Base-by-base conservation (phyloP, 2,113 vertebrate species). In the Hemiscyllium ocellatum region DNA sequence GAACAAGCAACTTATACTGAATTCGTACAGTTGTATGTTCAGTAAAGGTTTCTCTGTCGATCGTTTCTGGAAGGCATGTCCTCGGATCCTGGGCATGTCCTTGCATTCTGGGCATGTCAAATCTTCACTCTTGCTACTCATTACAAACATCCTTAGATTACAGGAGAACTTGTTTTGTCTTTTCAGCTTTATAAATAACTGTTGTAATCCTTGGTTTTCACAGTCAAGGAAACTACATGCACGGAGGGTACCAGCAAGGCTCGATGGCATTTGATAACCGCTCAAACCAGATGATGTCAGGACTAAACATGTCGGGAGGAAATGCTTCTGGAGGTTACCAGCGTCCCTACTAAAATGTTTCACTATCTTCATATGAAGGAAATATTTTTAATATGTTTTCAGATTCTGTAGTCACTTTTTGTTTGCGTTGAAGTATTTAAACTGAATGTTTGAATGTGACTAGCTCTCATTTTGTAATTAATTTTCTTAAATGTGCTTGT, bases 201-300 rank as follows among this genome's bases (percentile, higher is more conserved):
- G 94, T 52, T 76, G 42, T 72, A 50, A 72, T 95, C 69, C 47
- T 95, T 70, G 56, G 61, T 91, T 91, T 93, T 76, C 12, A 26
- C 94, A 95, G 94, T 52, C 94, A 95, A 72, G 68, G 94, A 22
- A 95, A 50, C 93, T 95, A 47, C 68, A 47, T 50, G 20, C 93
- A 95, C 50, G 68, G 37, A 22, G 93, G 66, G 50, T 94, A 37
- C 68, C 66, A 70, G 19, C 93, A 69, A 72, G 68, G 66, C 37
- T 70, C 93, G 12, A 94, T 26, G 37, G 20, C 42, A 47, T 7
- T 76, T 24, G 94, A 72, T 72, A 72, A 95, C 68, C 37, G 94
- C 26, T 52, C 37, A 33, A 72, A 19, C 42, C 94, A 95, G 68
- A 95, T 70, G 65, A 94, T 70, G 66, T 70, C 93, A 94, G 93